phyloP scores from a whole-genome alignment of 2,113 vertebrate genomes.

The Anhinga rufa region DNA sequence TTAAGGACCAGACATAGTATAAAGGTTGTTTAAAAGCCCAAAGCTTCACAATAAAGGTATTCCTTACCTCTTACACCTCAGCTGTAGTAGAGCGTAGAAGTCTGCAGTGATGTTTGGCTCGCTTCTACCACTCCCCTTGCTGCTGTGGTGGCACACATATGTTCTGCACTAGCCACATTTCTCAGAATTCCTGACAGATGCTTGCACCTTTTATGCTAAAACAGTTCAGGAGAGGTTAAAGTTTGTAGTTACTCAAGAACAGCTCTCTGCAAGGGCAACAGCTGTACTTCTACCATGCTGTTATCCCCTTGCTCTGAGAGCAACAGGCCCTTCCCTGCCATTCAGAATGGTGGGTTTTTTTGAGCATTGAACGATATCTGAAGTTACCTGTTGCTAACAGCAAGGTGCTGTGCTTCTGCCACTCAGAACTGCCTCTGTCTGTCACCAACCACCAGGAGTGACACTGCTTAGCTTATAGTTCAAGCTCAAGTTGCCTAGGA shows the following conservation, averaged over 20 bases:
- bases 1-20: background rate
- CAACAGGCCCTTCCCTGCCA: background rate
- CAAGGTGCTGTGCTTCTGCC: background rate
- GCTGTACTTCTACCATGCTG: background rate
- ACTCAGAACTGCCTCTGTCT: background rate
- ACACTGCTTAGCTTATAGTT: fast-evolving
- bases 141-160: background rate
- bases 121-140: background rate
- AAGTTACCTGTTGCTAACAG: background rate
- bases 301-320: background rate
- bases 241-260: background rate
- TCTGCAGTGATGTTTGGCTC: background rate
- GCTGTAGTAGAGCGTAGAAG: background rate
- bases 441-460: background rate
- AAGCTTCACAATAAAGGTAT: background rate
- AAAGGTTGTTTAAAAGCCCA: background rate
- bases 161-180: background rate
- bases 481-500: background rate
- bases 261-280: background rate
- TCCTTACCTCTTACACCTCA: background rate
- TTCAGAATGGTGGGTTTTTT: background rate
- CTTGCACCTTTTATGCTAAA: background rate
- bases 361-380: background rate
- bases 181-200: background rate
- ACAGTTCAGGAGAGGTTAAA: background rate